A percentile compares a stretch with the other conserved stretches of the same genome.
Evolutionary conservation across 2,797 vertebrate genomes (phyloP).

Genomic region (Lates japonicus): DNA sequence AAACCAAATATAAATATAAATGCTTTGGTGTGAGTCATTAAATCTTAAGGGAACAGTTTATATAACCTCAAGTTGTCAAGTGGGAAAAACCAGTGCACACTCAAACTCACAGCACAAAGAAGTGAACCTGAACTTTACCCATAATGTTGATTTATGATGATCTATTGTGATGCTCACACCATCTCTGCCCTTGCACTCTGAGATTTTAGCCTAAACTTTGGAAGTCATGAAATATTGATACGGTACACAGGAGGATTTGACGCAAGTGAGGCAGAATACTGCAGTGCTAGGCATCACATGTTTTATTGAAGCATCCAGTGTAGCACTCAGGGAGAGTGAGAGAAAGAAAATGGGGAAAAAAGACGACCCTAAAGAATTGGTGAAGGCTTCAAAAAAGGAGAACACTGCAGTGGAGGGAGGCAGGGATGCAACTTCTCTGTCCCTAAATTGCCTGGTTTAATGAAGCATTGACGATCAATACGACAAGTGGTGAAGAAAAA

Average conservation of each 20-base stretch:
- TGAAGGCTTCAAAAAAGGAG: constrained; percentile 41
- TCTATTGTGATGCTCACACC: constrained; percentile 58
- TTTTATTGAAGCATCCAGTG: constrained; percentile 85
- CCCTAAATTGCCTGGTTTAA: constrained; percentile 72
- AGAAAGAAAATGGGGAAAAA: constrained; percentile 53
- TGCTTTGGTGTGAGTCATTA: constrained; percentile 9
- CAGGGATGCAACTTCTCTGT: constrained; percentile 51
- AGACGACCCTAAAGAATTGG: constrained; percentile 49
- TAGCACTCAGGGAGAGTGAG: constrained; percentile 74
- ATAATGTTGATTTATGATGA: constrained; percentile 44
- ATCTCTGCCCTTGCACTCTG: constrained; percentile 37
- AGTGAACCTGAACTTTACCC: constrained; percentile 15
- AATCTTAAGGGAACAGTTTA: constrained; percentile 11
- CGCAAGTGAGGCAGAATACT: constrained; percentile 77
- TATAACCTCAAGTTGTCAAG: constrained; percentile 13
- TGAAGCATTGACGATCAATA: constrained; percentile 71
- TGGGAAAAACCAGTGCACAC: not conserved
- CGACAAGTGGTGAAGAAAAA: constrained; percentile 59
- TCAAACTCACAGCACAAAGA: not conserved
- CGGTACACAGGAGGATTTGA: constrained; percentile 80
- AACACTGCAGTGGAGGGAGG: constrained; percentile 20
- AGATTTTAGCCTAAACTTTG: constrained; percentile 80
- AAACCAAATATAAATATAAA: constrained; percentile 11
- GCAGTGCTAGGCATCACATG: constrained; percentile 79
- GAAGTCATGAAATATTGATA: constrained; percentile 83